A percentile compares a stretch with the other conserved stretches of the same genome.
Evolutionary conservation across 2,797 vertebrate genomes (phyloP).

Genomic region (Leptatherina wallacei): DNA sequence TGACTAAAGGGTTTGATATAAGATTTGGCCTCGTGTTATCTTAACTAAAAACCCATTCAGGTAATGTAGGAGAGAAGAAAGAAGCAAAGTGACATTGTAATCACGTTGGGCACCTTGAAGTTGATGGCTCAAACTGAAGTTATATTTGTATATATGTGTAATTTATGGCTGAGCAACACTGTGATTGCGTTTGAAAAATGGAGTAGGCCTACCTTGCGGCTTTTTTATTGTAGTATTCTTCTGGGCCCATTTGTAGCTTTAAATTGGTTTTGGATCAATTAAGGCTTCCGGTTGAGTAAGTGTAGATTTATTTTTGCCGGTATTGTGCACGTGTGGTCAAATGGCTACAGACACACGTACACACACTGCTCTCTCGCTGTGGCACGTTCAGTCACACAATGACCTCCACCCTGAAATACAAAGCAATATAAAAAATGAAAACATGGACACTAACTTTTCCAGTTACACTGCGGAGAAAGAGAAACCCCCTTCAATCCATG

Average conservation of each 20-base stretch:
- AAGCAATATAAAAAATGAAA: slow-evolving; percentile 23
- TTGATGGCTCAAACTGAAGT: neutral
- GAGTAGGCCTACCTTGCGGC: slow-evolving; percentile 26
- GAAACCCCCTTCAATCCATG: neutral
- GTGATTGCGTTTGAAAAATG: slow-evolving; percentile 19
- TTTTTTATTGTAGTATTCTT: slow-evolving; percentile 37
- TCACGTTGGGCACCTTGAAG: neutral
- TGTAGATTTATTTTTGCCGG: slow-evolving; percentile 11
- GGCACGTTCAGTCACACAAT: neutral
- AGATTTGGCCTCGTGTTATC: slow-evolving; percentile 9
- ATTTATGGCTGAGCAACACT: neutral
- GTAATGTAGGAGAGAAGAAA: slow-evolving; percentile 1
- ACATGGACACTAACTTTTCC: slow-evolving; percentile 7
- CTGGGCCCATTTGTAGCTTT: slow-evolving; percentile 22
- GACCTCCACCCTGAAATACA: slow-evolving; percentile 13
- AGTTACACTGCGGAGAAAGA: neutral
- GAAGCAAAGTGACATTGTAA: neutral
- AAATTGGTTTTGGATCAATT: slow-evolving; percentile 52
- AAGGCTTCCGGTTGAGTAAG: slow-evolving; percentile 18
- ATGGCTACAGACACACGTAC: neutral
- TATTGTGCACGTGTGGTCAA: slow-evolving; percentile 27
- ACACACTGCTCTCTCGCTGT: neutral
- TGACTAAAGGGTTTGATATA: neutral
- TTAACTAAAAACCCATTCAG: slow-evolving; percentile 6
- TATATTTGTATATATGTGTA: neutral